Percentiles rank a stretch among this genome's conserved stretches.
Evolutionary conservation across 2,888 invertebrate species (phyloP).

Genomic region (Chouioia cunea): DNA sequence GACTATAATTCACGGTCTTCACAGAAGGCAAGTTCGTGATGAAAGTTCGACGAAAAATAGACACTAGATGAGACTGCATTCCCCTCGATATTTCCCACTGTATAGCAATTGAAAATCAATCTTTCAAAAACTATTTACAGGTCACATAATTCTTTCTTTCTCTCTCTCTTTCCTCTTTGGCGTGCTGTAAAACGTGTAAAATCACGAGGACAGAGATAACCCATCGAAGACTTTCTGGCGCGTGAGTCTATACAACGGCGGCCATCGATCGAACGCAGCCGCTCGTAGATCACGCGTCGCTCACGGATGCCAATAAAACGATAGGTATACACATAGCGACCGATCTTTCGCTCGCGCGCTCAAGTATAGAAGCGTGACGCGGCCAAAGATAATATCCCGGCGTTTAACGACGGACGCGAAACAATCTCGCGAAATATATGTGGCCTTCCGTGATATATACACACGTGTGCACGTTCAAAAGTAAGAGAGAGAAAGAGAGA

Average conservation of each 20-base stretch:
- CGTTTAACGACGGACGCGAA: slow-evolving; percentile 59
- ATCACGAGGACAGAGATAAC: slow-evolving; percentile 44
- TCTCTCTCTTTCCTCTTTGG: no score
- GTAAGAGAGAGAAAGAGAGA: no score
- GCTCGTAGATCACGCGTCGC: slow-evolving; percentile 49
- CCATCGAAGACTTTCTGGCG: slow-evolving; percentile 29
- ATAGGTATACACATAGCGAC: not conserved
- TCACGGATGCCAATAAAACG: slow-evolving; percentile 24
- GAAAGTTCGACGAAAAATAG: no score
- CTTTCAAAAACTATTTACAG: slow-evolving; percentile 38
- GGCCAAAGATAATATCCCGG: slow-evolving; percentile 62
- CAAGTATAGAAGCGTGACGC: slow-evolving; percentile 55
- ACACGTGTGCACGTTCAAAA: not conserved
- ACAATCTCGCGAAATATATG: slow-evolving; percentile 60
- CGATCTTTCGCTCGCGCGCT: slow-evolving; percentile 11
- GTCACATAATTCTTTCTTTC: slow-evolving; percentile 16
- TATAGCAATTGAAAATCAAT: slow-evolving; percentile 32
- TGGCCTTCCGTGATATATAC: slow-evolving; percentile 52
- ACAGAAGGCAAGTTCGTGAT: no score
- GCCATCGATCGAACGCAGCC: slow-evolving; percentile 47
- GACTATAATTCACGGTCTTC: no score
- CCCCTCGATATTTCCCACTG: no score
- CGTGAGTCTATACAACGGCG: not conserved
- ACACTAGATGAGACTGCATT: no score
- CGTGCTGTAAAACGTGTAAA: not conserved